Percentiles rank a stretch among this genome's conserved stretches.
Conservation (phyloP, 2,888 invertebrate genomes). For the Yponomeuta plumbellus region DNA sequence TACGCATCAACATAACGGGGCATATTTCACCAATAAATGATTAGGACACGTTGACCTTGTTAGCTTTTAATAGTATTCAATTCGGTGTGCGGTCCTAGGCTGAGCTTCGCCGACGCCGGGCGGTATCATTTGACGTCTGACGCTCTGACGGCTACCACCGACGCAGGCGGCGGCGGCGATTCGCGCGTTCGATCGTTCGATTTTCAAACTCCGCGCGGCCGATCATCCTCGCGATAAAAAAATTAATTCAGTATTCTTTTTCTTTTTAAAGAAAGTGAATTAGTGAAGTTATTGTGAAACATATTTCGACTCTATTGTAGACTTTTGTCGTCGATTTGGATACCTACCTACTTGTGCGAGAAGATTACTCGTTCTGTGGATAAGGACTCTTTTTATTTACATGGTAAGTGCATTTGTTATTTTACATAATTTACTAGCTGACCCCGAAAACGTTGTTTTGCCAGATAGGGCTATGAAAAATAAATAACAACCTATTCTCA, state of each 20-base stretch:
- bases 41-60: conserved; percentile 12
- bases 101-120: neutral
- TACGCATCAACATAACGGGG: conserved; percentile 5
- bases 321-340: neutral
- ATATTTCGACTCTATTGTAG: neutral
- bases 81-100: conserved; percentile 10
- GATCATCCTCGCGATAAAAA: neutral
- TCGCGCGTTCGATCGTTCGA: neutral
- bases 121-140: conserved; percentile 12
- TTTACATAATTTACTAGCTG: neutral
- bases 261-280: conserved; percentile 4
- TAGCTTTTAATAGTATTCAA: conserved; percentile 8
- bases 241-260: conserved; percentile 1
- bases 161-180: neutral
- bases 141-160: conserved; percentile 3
- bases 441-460: too few relatives aligned
- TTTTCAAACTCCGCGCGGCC: neutral
- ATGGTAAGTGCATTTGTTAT: neutral
- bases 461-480: too few relatives aligned
- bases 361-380: neutral
- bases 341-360: neutral
- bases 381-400: neutral
- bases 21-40: conserved; percentile 13
- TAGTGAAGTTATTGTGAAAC: conserved; percentile 1
- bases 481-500: too few relatives aligned